Percentiles rank a stretch among this genome's conserved stretches.
These are phyloP conservation scores for Tanaodytes sp. DNA, from an alignment of 2,888 invertebrate genomes.

Conservation along the genomic window DNA sequence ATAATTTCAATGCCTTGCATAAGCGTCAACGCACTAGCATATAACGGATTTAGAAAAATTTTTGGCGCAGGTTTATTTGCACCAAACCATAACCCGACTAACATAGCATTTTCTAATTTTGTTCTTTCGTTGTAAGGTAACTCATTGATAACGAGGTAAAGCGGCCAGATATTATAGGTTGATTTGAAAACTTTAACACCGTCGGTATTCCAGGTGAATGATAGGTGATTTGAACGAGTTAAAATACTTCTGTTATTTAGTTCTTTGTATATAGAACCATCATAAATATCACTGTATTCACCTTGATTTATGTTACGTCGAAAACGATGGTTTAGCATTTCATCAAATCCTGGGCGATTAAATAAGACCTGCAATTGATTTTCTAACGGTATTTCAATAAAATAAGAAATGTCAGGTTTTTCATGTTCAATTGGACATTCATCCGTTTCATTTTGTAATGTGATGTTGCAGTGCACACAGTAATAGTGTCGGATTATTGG, in stretches of 20 bases:
- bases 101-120: slow-evolving; percentile 12
- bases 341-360: slow-evolving; percentile 6
- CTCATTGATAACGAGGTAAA: slow-evolving; percentile 30
- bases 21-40: background rate
- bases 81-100: slow-evolving; percentile 24
- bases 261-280: slow-evolving; percentile 3
- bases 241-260: background rate
- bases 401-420: slow-evolving; percentile 5
- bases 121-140: slow-evolving; percentile 25
- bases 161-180: background rate
- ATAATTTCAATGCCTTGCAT: slow-evolving; percentile 5
- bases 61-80: slow-evolving; percentile 27
- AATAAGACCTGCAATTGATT: slow-evolving; percentile 8
- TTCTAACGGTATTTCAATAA: slow-evolving; percentile 11
- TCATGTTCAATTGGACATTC: background rate
- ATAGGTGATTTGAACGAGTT: slow-evolving; percentile 2
- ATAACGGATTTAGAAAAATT: slow-evolving; percentile 21
- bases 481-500: slow-evolving; percentile 5
- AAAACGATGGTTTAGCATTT: slow-evolving; percentile 8
- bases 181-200: slow-evolving; percentile 12
- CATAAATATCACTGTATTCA: slow-evolving; percentile 5
- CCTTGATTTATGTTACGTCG: background rate
- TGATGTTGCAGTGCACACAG: background rate
- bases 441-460: background rate
- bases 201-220: slow-evolving; percentile 8